Base-by-base conservation (phyloP, 2,797 vertebrate species). In the Mormyrops boulengeri region DNA sequence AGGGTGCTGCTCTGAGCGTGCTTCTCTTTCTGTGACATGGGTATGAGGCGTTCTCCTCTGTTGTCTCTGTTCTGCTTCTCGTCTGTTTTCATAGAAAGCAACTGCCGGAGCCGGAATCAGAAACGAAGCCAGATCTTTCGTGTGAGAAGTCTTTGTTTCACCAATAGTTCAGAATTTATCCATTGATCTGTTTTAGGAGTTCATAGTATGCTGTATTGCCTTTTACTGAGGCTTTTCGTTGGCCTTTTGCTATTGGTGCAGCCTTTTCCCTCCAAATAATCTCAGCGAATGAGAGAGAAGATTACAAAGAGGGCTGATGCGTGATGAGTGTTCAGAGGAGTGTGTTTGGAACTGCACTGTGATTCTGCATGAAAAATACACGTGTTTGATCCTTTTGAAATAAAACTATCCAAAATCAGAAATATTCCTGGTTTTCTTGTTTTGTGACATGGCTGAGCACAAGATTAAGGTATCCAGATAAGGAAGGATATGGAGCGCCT, bases 401-500 rank as follows among this genome's bases (percentile, higher is more conserved):
- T 80, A 44, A 3, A 80, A n/a, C 38, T 80, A n/a, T 41, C 17
- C 73, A 80, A 80, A 80, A 80, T 2, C 73, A 80, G 73, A 41
- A 44, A 80, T n/a, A 80, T 41, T 44, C 73, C 38, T 3, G 38
- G 73, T 44, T 19, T 80, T 80, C 38, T 62, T n/a, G 9, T 12
- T 49, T 11, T 85, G 47, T 44, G n/a, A n/a, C 22, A 26, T 85
- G 11, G 19, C 82, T 49, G 47, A 85, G 44, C n/a, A 1, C 0
- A 85, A 85, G 82, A 19, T 38, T 34, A 38, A 73, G 66, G 30
- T 3, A 41, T n/a, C 38, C 82, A 11, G 41, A 12, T 50, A 85
- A 4, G 41, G 9, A 22, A 80, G 77, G 88, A 88, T 89, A 89
- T 69, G 87, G 88, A 89, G 57, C 69, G 85, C 87, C 85, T 84